Base-by-base conservation (phyloP, 2,797 vertebrate genomes). In the Tapera naevia region DNA sequence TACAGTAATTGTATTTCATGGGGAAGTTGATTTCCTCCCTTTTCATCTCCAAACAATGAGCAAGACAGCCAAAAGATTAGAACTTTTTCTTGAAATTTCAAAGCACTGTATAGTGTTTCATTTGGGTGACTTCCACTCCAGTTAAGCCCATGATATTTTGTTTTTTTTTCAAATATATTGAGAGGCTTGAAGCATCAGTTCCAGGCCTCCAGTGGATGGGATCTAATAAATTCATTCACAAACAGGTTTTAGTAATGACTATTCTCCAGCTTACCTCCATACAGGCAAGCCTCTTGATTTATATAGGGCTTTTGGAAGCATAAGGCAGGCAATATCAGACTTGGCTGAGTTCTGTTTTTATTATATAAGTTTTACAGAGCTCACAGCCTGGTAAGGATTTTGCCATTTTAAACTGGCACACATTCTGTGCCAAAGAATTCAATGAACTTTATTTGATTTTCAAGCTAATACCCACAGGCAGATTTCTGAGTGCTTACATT, bases 11-110 rank as follows among this genome's bases (percentile, higher is more conserved):
- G 57, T 86, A 80, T 93, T 95, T 94, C 74, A 89, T 73, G 90
- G 88, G 76, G 91, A 93, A 86, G 96, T 93, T 94, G 93, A 94
- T 94, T 97, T 97, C 97, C 95, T 94, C 92, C 60, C 96, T 96
- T 98, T 98, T 98, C 96, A 98, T 97, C 97, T 97, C 93, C 54
- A 85, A 97, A 98, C 97, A 98, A 98, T 97, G 97, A 96, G 51
- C 45, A 95, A 96, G 92, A 96, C 84, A 95, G 91, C n/a, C 91
- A 87, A 92, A 93, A 96, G 97, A 97, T 97, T 97, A 96, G 75
- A 96, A 46, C 58, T 62, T 92, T 97, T 95, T 96, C 91, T 95
- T 58, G 81, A 94, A 83, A 92, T 96, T 97, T 97, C 97, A 97
- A 98, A 97, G 97, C 60, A 5, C 48, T 91, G 79, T 64, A 70